Evolutionary conservation across 2,797 vertebrate species (phyloP), one percentile per base, ranked within the genome.

Genomic region (Pseudochromis fuscus): DNA sequence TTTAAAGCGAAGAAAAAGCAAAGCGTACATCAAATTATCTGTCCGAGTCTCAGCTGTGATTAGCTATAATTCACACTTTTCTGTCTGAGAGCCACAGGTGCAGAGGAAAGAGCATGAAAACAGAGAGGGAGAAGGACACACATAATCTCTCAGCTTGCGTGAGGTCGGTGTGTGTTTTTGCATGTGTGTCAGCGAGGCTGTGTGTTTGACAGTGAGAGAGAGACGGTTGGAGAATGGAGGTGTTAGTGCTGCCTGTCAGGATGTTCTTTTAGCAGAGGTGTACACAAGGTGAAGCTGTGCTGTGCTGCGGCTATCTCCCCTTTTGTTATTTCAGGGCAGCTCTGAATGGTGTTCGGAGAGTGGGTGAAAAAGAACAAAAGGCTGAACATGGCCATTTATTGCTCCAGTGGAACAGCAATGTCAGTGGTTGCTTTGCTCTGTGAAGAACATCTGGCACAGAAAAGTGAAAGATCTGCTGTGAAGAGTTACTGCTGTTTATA

Each of bases 1-100:
- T 55, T 27, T 1, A 23, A 10, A 53, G 19, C 40, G 27, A 27
- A 33, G 46, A 53, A n/a, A 31, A 73, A 53, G 37, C n/a, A 62
- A 63, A 71, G 30, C 6, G 8, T 46, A 21, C 40, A 64, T 21
- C 57, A 75, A 90, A 76, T 87, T 62, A 86, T 78, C 52, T 73
- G 55, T 68, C 79, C 69, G 61, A 56, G 53, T 70, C 80, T 25
- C 33, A 55, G 40, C 67, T 30, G 52, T 84, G 79, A 87, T 91
- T 83, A 81, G 68, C 77, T 59, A 45, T 84, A 81, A 79, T 90
- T 86, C 77, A 84, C 81, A 85, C 69, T 60, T 62, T 37, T 38
- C 44, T 74, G 31, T 68, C 35, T 67, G 72, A 72, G 66, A 72
- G 65, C 25, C 21, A 56, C 27, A 35, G 38, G 59, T 37, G 40